Evolutionary conservation across 2,888 invertebrate genomes (phyloP).

Genomic region (Cephus pygmeus): DNA sequence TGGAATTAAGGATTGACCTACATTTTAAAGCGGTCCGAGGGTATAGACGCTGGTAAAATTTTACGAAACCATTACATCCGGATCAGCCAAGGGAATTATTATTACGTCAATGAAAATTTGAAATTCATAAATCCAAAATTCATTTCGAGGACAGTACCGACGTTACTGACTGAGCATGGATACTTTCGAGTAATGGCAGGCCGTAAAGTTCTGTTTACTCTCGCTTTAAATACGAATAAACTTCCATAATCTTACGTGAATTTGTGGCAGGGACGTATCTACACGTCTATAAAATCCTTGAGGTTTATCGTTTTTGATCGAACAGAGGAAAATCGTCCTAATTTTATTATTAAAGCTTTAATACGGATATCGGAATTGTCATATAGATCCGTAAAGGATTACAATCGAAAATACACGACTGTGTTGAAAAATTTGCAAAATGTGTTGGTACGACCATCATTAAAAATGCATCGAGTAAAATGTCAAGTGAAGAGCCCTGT

Average conservation of each 20-base stretch:
- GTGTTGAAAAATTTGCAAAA: background rate
- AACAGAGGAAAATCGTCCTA: background rate
- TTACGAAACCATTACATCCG: background rate
- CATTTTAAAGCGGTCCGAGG: background rate
- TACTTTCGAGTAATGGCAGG: background rate
- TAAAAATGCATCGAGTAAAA: background rate
- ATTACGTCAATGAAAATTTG: background rate
- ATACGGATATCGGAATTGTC: background rate
- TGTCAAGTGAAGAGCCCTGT: background rate
- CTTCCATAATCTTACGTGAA: background rate
- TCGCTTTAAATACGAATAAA: background rate
- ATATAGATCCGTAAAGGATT: background rate
- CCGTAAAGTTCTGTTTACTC: background rate
- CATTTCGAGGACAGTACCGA: background rate
- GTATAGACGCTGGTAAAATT: background rate
- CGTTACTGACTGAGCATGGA: background rate
- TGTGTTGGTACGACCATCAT: background rate
- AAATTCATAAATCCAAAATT: background rate
- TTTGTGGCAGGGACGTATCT: background rate
- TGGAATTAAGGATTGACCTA: conserved; percentile 7
- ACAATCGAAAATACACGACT: background rate
- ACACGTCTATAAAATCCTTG: background rate
- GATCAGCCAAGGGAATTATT: background rate
- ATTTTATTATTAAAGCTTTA: background rate
- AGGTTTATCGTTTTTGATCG: background rate